Evolutionary conservation across 1,140 invertebrate species (phyloP).

Genomic region (Calliopsis andreniformis): DNA sequence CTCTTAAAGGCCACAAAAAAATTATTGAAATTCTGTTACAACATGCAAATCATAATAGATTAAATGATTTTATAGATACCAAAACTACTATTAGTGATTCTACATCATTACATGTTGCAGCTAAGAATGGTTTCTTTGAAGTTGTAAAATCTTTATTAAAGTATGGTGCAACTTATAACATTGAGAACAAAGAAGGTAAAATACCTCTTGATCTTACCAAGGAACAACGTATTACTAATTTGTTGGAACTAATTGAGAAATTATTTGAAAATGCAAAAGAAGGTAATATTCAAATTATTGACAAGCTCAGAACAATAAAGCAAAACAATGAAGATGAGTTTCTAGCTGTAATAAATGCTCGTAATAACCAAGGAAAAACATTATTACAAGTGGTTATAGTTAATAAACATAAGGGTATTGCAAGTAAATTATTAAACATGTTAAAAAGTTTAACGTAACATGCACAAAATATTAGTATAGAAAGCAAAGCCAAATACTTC

Average conservation of each 20-base stretch:
- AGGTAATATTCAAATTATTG: conserved; percentile 5
- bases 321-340: conserved; percentile 1
- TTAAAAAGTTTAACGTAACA: too few relatives aligned
- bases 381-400: conserved; percentile 7
- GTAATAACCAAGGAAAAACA: neutral
- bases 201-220: conserved; percentile 53
- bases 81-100: conserved; percentile 22
- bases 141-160: conserved; percentile 57
- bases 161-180: conserved; percentile 50
- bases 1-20: neutral
- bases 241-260: conserved; percentile 2
- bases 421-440: conserved; percentile 10
- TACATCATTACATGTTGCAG: conserved; percentile 59
- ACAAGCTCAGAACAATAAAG: neutral
- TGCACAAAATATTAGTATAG: too few relatives aligned
- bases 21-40: conserved; percentile 31
- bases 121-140: conserved; percentile 42
- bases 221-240: neutral
- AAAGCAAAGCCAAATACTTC: too few relatives aligned
- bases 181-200: conserved; percentile 29
- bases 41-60: neutral
- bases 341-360: conserved; percentile 7
- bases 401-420: conserved; percentile 14
- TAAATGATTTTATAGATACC: conserved; percentile 32
- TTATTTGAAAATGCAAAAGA: conserved; percentile 11